Base-by-base conservation (phyloP, 2,797 vertebrate genomes). In the Limnodromus scolopaceus region DNA sequence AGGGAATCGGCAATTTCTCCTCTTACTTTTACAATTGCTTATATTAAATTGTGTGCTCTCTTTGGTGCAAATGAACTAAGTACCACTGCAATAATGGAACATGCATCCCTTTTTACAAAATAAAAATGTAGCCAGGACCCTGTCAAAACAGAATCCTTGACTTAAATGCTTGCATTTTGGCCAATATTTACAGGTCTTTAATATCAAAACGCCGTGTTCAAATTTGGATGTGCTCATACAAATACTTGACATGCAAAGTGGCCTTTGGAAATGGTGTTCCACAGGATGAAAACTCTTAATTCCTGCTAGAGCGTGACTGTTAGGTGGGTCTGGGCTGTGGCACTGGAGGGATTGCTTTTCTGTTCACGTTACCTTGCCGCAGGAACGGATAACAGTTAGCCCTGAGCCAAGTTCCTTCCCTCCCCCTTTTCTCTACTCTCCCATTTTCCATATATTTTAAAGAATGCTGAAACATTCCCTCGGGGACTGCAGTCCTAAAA, bases 301-400 rank as follows among this genome's bases (percentile, higher is more conserved):
- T 64, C 18, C 28, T 60, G 13, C 36, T 48, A 28, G 30, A 25
- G 2, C n/a, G 6, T 28, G 25, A 45, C 27, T 30, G 4, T 70
- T 63, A n/a, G 12, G 20, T 66, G 63, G 6, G 16, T 70, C 63
- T 66, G 63, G 39, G 20, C 38, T 39, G 76, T 55, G 77, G 43
- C 38, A 28, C 16, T 15, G 14, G 15, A 25, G 68, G 41, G 13
- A 16, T 30, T 74, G 30, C 17, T 78, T 49, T 65, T 46, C 41
- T 72, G 6, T 48, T 84, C 54, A 45, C 0, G 0, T 64, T 45
- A 3, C 46, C 4, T 45, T 78, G 38, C n/a, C 32, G 5, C 61
- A 39, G 46, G 54, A 83, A 24, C 9, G 20, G 2, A 1, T 25
- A 57, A 12, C 28, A 85, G 23, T 36, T 34, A 89, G 20, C 30